Percentiles rank a stretch among this genome's conserved stretches.
Conservation (phyloP, 2,113 vertebrate species). For the Poecilia latipinna region DNA sequence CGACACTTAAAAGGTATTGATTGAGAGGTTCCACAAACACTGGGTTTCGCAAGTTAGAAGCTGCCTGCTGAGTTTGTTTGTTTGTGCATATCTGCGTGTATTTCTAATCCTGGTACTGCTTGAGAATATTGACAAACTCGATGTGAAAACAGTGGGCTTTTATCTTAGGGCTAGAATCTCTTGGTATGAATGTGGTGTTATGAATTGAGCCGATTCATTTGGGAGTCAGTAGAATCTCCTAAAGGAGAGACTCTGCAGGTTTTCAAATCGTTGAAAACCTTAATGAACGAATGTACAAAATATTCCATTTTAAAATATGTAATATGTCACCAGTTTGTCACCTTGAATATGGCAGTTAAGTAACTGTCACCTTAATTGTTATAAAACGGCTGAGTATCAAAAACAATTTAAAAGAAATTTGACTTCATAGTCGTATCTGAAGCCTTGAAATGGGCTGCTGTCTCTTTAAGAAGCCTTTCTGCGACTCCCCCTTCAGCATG, state of each 20-base stretch:
- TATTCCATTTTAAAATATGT: not conserved
- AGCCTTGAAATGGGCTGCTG: too few relatives aligned
- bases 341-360: not conserved
- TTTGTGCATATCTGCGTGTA: slow-evolving; percentile 4
- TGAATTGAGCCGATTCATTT: not conserved
- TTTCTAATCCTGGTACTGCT: slow-evolving; percentile 5
- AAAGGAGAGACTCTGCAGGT: not conserved
- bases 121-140: slow-evolving; percentile 13
- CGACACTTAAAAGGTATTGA: slow-evolving; percentile 50
- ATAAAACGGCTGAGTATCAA: too few relatives aligned
- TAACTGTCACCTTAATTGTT: too few relatives aligned
- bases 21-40: slow-evolving; percentile 3
- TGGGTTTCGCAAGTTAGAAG: not conserved
- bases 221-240: slow-evolving; percentile 5
- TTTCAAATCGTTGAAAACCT: not conserved
- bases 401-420: too few relatives aligned
- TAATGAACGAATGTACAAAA: not conserved
- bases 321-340: not conserved
- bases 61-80: slow-evolving; percentile 20
- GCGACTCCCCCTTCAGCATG: too few relatives aligned
- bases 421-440: too few relatives aligned
- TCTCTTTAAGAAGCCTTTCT: too few relatives aligned
- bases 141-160: slow-evolving; percentile 9
- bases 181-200: slow-evolving; percentile 13
- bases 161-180: slow-evolving; percentile 13